Percentiles rank a stretch among this genome's conserved stretches.
Conservation (phyloP, 2,888 invertebrate genomes). For the Piscicola geometra region DNA sequence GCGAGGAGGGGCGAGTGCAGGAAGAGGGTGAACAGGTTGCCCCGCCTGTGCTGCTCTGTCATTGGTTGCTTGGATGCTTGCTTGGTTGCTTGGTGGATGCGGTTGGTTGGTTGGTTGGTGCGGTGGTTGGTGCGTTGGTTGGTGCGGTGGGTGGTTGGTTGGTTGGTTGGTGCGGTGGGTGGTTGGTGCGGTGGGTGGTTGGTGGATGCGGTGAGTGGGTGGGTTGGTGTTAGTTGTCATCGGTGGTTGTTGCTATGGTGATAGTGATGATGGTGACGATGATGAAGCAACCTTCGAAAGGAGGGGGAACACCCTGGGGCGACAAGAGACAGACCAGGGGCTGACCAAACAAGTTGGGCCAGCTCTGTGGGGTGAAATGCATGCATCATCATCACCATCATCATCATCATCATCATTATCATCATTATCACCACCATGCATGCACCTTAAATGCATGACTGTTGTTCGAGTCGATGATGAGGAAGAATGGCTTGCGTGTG, state of each 20-base stretch:
- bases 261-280: not conserved
- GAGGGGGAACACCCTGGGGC: slow-evolving; percentile 79
- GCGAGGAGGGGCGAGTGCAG: slow-evolving; percentile 88
- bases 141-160: too few species aligned
- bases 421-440: not conserved
- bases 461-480: slow-evolving; percentile 91
- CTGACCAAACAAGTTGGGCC: slow-evolving; percentile 86
- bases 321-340: slow-evolving; percentile 88
- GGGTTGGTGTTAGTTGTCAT: too few species aligned
- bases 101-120: too few species aligned
- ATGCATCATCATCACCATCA: not conserved
- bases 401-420: not conserved
- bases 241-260: too few species aligned
- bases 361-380: slow-evolving; percentile 61
- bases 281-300: slow-evolving; percentile 67
- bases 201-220: too few species aligned
- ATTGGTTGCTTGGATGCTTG: not conserved
- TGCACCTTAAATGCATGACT: slow-evolving; percentile 66
- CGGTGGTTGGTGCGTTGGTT: too few species aligned
- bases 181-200: too few species aligned
- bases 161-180: too few species aligned
- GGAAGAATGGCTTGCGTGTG: slow-evolving; percentile 83
- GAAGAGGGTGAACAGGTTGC: slow-evolving; percentile 88
- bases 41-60: slow-evolving; percentile 64
- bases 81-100: not conserved